Conservation (phyloP, 2,113 vertebrate species). For the Myxocyprinus asiaticus region DNA sequence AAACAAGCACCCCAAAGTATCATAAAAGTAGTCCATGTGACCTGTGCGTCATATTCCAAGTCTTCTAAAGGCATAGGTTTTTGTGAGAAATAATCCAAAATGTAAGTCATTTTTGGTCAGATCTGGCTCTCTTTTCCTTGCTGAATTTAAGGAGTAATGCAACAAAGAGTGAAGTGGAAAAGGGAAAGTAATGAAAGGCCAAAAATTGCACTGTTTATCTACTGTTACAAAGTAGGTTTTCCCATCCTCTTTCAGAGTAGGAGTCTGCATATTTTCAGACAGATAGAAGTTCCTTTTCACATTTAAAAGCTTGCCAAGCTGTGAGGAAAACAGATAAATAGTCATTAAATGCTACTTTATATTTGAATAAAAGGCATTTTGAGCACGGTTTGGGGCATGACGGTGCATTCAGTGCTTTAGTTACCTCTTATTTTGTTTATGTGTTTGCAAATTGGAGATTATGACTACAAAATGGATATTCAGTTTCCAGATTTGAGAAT, state of each 20-base stretch:
- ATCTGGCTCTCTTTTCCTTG: too few relatives aligned
- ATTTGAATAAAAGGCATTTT: conserved; percentile 63
- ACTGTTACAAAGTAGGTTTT: conserved; percentile 48
- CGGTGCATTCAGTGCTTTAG: conserved; percentile 57
- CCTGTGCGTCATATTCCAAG: too few relatives aligned
- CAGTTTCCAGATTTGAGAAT: conserved; percentile 58
- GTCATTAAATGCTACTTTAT: conserved; percentile 59
- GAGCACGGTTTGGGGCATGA: conserved; percentile 55
- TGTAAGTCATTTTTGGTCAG: too few relatives aligned
- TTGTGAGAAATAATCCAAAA: too few relatives aligned
- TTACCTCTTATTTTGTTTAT: conserved; percentile 62
- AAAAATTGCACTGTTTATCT: conserved; percentile 51
- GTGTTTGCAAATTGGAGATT: conserved; percentile 48
- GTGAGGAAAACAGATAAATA: conserved; percentile 45
- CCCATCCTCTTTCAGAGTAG: conserved; percentile 47
- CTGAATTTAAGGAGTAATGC: too few relatives aligned
- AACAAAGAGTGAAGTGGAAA: too few relatives aligned
- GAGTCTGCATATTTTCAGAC: conserved; percentile 28
- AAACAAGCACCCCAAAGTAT: too few relatives aligned
- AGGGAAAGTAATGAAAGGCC: background rate
- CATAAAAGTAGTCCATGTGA: too few relatives aligned
- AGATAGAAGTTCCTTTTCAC: background rate
- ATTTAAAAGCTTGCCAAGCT: conserved; percentile 43
- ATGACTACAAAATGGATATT: conserved; percentile 49
- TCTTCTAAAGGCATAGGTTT: too few relatives aligned